Evolutionary conservation across 1,140 invertebrate species (phyloP).

Genomic region (Prorops nasuta): DNA sequence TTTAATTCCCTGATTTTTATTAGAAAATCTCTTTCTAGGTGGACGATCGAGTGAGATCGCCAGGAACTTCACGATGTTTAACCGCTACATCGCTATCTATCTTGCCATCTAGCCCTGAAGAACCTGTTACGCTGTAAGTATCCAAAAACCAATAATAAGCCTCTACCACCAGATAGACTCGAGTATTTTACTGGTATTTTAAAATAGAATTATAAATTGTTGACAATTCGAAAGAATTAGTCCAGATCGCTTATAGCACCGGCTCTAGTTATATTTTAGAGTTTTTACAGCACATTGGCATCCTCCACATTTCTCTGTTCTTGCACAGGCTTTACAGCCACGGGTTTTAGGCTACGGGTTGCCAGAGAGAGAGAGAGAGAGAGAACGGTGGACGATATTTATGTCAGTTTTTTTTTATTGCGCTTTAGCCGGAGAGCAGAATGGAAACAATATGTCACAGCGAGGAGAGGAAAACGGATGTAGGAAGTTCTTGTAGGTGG

Average conservation of each 20-base stretch:
- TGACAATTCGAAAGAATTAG: too few species aligned
- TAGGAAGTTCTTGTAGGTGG: slow-evolving; percentile 41
- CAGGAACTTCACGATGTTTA: slow-evolving; percentile 47
- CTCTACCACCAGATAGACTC: slow-evolving; percentile 2
- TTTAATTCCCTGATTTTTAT: too few species aligned
- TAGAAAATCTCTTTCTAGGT: too few species aligned
- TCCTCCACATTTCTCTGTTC: too few species aligned
- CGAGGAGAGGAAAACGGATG: slow-evolving; percentile 25
- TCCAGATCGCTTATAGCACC: too few species aligned
- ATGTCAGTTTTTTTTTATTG: slow-evolving; percentile 55
- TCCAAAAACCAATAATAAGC: too few species aligned
- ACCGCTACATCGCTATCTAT: slow-evolving; percentile 38
- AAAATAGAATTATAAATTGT: slow-evolving; percentile 1
- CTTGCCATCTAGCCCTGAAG: slow-evolving; percentile 50
- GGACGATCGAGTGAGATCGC: slow-evolving; percentile 53
- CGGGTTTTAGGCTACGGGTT: too few species aligned
- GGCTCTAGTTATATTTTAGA: too few species aligned
- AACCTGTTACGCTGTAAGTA: slow-evolving; percentile 55
- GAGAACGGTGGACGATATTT: too few species aligned
- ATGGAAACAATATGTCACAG: slow-evolving; percentile 56
- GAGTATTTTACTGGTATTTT: not conserved
- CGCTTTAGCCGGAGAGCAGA: slow-evolving; percentile 41
- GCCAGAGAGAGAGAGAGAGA: too few species aligned
- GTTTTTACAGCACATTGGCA: too few species aligned
- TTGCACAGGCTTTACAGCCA: too few species aligned